Evolutionary conservation across 2,888 invertebrate genomes (phyloP), one percentile per base, ranked within the genome.

Genomic region (Rhingia campestris): DNA sequence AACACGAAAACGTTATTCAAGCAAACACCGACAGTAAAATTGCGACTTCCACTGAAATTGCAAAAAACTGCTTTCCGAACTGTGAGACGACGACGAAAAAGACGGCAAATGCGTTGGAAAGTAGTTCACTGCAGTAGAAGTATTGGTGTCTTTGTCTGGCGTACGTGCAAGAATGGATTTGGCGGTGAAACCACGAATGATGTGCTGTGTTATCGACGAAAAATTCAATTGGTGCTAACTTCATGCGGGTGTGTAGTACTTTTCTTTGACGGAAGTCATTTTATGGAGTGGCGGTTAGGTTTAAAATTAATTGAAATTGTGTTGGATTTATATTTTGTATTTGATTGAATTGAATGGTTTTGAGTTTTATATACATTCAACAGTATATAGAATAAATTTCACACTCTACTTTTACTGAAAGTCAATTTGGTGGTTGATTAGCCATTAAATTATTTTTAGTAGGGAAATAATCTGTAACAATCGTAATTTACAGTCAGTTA

Each of bases 21-120:
- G 67, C 73, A 74, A 63, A 82, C 79, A 82, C 82, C 79, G 67
- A 82, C 82, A 79, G 82, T 58, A 53, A 73, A 82, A 74, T 74
- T 74, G 63, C 63, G 69, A 82, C 82, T 77, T 82, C 58, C 37
- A 76, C 64, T 59, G 30, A 58, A 59, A 59, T 76, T 81, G 76
- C 76, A 53, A 76, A 76, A 82, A 33, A 58, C 39, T 69, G 22
- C 30, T 33, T 64, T 56, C 39, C 37, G 56, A 22, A 56, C 47
- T 39, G 33, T n/a, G 37, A 43, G 43, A 61, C 6, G 61, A 45
- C n/a, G 45, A 59, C 7, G 41, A 66, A 58, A 35, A 64, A 53
- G 56, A 58, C 39, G 54, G 51, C 51, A 56, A 33, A 54, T 47
- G 47, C 67, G 58, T 45, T 43, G 14, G 59, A 73, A 73, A 79